A percentile compares a stretch with the other conserved stretches of the same genome.
phyloP scores from a whole-genome alignment of 1,140 invertebrate species.

The Cylas formicarius region DNA sequence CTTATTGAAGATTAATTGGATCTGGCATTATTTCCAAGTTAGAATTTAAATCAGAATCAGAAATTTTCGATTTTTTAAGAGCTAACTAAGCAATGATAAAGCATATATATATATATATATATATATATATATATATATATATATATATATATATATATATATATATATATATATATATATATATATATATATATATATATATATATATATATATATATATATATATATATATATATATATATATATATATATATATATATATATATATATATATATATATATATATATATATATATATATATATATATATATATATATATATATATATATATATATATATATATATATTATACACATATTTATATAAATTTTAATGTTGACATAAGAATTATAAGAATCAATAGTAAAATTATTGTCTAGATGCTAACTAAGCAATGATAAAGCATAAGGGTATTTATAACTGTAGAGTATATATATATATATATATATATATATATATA shows the following conservation, averaged over 20 bases:
- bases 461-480: too few relatives aligned
- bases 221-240: conserved; percentile 11
- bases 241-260: conserved; percentile 12
- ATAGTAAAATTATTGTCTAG: too few relatives aligned
- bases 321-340: conserved; percentile 12
- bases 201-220: conserved; percentile 11
- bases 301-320: conserved; percentile 12
- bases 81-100: too few relatives aligned
- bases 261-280: conserved; percentile 12
- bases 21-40: too few relatives aligned
- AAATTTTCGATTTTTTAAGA: too few relatives aligned
- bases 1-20: too few relatives aligned
- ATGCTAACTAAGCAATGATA: too few relatives aligned
- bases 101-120: conserved; percentile 8
- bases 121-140: conserved; percentile 11
- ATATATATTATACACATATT: conserved; percentile 5
- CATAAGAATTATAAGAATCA: too few relatives aligned
- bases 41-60: too few relatives aligned
- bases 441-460: too few relatives aligned
- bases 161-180: conserved; percentile 10
- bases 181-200: conserved; percentile 12
- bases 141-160: conserved; percentile 12
- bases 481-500: too few relatives aligned
- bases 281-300: conserved; percentile 10
- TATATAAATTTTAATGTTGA: too few relatives aligned